Evolutionary conservation across 2,888 invertebrate genomes (phyloP).

Genomic region (Scaptomyza cyrtandrae): DNA sequence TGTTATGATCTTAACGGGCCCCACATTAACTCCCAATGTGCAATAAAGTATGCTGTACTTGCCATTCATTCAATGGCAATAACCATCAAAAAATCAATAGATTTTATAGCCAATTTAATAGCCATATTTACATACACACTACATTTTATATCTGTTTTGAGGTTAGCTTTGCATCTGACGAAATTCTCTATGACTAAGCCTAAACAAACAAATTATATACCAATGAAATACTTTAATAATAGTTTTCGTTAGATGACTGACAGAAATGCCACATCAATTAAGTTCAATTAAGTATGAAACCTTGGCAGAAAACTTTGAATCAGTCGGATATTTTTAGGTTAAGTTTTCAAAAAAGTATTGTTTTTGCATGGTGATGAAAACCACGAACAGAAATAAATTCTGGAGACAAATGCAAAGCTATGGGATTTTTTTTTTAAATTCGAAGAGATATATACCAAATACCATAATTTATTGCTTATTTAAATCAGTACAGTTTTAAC

Average conservation of each 20-base stretch:
- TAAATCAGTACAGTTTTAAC: background rate
- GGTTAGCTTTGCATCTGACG: background rate
- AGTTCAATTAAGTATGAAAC: background rate
- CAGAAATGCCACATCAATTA: background rate
- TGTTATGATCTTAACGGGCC: conserved; percentile 65
- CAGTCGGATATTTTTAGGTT: background rate
- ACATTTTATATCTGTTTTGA: conserved; percentile 13
- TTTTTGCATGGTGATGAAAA: too few species aligned
- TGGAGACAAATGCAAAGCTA: too few species aligned
- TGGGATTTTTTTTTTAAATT: too few species aligned
- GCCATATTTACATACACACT: conserved; percentile 23
- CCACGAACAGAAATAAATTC: too few species aligned
- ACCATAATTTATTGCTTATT: background rate
- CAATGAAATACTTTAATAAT: background rate
- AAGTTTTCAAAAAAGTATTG: background rate
- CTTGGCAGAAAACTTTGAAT: background rate
- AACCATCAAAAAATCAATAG: conserved; percentile 59
- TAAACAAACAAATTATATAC: background rate
- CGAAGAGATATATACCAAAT: background rate
- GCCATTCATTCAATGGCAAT: conserved; percentile 25
- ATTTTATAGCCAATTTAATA: conserved; percentile 52
- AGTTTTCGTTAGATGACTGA: background rate
- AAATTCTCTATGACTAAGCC: background rate
- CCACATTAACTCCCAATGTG: conserved; percentile 43
- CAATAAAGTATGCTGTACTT: conserved; percentile 6